Evolutionary conservation across 1,140 invertebrate species (phyloP), one percentile per base, ranked within the genome.

Genomic region (Ericerus pela): DNA sequence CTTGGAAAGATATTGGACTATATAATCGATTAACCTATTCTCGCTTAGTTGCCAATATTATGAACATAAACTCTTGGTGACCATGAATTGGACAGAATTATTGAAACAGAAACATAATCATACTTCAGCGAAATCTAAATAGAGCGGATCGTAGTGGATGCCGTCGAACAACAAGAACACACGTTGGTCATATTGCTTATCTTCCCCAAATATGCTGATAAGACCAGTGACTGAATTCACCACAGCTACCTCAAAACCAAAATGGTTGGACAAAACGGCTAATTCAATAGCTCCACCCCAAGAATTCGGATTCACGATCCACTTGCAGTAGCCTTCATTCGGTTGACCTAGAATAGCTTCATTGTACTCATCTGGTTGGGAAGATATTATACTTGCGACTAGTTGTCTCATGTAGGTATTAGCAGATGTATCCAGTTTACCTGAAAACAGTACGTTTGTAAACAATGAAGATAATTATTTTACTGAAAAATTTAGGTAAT

Each of bases 261-360:
- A 96, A 70, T 85, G 84, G 63, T 81, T 79, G 2, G 87, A 84
- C n/a, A 97, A 70, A 57, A 96, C 88, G 2, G 90, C 73, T 2
- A 92, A 73, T 74, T 97, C 94, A 62, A 97, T 96, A 38, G 86
- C 92, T 62, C 94, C 93, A 58, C 93, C 93, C 94, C 94, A 97
- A 0, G 89, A 84, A 58, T 81, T 84, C 1, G 81, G 73, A 61
- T 81, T 80, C 52, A 80, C 72, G 60, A 94, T 93, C 89, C 89
- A 93, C 1, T 77, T 72, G 65, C 86, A 90, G 67, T 97, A 97
- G 59, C 90, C 85, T 0, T 71, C 65, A 65, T 90, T 90, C 0
- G 85, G 79, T 69, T 83, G 84, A 0, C 89, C 92, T 12, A 96
- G 72, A 57, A 96, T 80, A 1, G 83, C 92, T 66, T 91, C 88